phyloP scores from a whole-genome alignment of 2,797 vertebrate genomes.

The Esox masquinongy region DNA sequence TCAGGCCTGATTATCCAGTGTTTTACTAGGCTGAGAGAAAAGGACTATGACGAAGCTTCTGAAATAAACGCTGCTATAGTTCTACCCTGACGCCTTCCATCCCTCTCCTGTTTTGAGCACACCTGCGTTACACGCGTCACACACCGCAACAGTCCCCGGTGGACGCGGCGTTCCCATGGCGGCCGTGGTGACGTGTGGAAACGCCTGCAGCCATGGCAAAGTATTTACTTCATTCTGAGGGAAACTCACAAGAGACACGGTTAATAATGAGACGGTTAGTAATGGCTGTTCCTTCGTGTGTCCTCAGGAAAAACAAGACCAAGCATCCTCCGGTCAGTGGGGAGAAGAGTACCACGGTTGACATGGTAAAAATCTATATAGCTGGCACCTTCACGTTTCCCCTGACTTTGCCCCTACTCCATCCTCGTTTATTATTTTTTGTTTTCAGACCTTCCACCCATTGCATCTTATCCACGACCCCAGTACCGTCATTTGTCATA shows the following conservation, averaged over 20 bases:
- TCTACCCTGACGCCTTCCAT: constrained; percentile 5
- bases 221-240: constrained; percentile 13
- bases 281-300: not conserved
- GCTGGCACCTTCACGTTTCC: not conserved
- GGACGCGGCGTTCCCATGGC: constrained; percentile 49
- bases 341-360: constrained; percentile 73
- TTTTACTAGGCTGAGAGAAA: no score
- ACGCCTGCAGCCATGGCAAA: not conserved
- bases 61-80: constrained; percentile 9
- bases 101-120: constrained; percentile 26
- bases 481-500: not conserved
- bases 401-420: not conserved
- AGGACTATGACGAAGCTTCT: no score
- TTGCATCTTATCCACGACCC: not conserved
- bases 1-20: no score
- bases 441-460: not conserved
- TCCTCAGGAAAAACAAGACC: constrained; percentile 76
- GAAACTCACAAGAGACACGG: not conserved
- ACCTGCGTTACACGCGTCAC: constrained; percentile 18
- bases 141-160: constrained; percentile 57
- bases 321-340: constrained; percentile 72
- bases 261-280: not conserved
- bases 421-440: not conserved
- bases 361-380: constrained; percentile 67
- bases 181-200: constrained; percentile 15